These are phyloP conservation scores for Gopherus flavomarginatus DNA, from an alignment of 2,113 vertebrate genomes.

Conservation along the genomic window DNA sequence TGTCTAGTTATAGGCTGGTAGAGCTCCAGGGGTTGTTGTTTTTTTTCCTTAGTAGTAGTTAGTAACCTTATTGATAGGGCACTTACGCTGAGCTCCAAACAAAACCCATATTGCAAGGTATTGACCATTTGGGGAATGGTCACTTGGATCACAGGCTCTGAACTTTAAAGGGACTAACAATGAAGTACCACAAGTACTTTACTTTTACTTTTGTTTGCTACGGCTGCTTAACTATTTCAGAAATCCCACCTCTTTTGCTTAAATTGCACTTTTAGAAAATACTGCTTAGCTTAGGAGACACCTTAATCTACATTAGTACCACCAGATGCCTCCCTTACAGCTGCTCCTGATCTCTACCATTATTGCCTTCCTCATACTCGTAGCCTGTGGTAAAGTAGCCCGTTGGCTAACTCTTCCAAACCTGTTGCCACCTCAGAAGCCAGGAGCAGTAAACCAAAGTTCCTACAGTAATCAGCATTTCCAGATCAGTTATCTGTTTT, in stretches of 20 bases:
- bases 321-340: neutral
- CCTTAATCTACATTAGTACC: neutral
- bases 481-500: neutral
- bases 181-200: neutral
- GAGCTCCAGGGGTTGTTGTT: too few species aligned
- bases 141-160: too few species aligned
- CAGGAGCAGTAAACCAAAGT: neutral
- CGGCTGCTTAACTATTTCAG: neutral
- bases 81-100: too few species aligned
- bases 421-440: neutral
- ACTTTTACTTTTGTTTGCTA: neutral
- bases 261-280: neutral
- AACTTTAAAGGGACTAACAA: neutral
- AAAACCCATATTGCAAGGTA: too few species aligned
- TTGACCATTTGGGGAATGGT: too few species aligned
- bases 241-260: neutral
- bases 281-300: neutral
- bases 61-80: neutral
- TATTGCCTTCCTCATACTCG: fast-evolving
- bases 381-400: neutral
- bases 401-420: neutral
- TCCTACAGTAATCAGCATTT: neutral
- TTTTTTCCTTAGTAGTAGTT: neutral
- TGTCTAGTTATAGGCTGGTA: too few species aligned
- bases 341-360: neutral